Evolutionary conservation across 1,140 invertebrate species (phyloP).

Genomic region (Drosophila micromelanica): DNA sequence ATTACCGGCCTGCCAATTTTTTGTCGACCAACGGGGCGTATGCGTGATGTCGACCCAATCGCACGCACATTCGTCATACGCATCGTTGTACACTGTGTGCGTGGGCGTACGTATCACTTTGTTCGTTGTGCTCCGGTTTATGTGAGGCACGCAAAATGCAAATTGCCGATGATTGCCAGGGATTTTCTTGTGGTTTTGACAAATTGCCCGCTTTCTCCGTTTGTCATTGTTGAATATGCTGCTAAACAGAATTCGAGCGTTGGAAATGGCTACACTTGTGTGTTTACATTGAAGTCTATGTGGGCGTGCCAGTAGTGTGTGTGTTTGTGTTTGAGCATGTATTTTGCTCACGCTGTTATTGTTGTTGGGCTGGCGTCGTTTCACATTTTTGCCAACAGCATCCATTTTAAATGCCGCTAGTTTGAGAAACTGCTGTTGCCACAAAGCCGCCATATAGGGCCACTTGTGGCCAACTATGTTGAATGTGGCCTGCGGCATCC

Average conservation of each 20-base stretch:
- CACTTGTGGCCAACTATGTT: conserved; percentile 9
- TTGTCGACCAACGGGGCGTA: conserved; percentile 42
- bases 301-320: conserved; percentile 8
- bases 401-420: conserved; percentile 54
- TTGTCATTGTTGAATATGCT: conserved; percentile 45
- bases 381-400: conserved; percentile 53
- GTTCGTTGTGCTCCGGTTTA: background rate
- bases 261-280: conserved; percentile 57
- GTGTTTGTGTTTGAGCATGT: conserved; percentile 4
- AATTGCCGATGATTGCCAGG: conserved; percentile 57
- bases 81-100: background rate
- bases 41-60: conserved; percentile 53
- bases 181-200: conserved; percentile 68
- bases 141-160: conserved; percentile 56
- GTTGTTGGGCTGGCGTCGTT: conserved; percentile 11
- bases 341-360: conserved; percentile 32
- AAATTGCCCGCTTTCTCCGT: conserved; percentile 69
- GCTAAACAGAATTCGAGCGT: conserved; percentile 65
- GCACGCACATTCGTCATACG: conserved; percentile 73
- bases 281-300: conserved; percentile 39
- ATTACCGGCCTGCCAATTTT: conserved; percentile 68
- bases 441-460: background rate
- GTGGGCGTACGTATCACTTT: background rate
- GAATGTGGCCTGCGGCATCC: conserved; percentile 9
- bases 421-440: conserved; percentile 21